Evolutionary conservation across 2,888 invertebrate species (phyloP).

Genomic region (Furcula furcula): DNA sequence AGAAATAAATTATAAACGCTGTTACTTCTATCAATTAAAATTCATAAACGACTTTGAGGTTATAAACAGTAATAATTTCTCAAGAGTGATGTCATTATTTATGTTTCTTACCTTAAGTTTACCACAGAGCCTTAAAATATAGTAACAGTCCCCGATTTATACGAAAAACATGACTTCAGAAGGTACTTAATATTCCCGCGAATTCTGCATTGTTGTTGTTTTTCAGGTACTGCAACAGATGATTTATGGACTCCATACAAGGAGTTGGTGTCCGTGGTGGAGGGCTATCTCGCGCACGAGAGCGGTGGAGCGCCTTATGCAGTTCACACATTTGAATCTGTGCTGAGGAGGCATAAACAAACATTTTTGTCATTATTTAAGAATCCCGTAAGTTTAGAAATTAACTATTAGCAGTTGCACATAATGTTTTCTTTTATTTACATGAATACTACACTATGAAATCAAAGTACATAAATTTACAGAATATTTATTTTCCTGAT

Average conservation of each 20-base stretch:
- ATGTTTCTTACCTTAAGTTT: not conserved
- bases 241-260: conserved; percentile 94
- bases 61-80: conserved; percentile 8
- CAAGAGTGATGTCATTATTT: not conserved
- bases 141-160: not conserved
- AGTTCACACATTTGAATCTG: conserved; percentile 86
- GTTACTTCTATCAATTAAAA: too few relatives aligned
- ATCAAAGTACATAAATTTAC: too few relatives aligned
- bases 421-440: too few relatives aligned
- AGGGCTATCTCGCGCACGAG: conserved; percentile 84
- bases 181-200: not conserved
- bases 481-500: too few relatives aligned
- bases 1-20: too few relatives aligned
- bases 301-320: conserved; percentile 82
- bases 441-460: too few relatives aligned
- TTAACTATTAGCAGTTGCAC: too few relatives aligned
- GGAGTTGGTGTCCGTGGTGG: conserved; percentile 86
- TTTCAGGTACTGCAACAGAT: conserved; percentile 77
- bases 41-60: conserved; percentile 17
- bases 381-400: conserved; percentile 87
- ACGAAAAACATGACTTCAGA: not conserved
- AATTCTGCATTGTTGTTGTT: not conserved
- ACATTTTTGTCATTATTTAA: conserved; percentile 92
- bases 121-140: too few relatives aligned
- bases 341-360: conserved; percentile 90